phyloP scores from a whole-genome alignment of 2,797 vertebrate genomes.

The Chaetophractus vellerosus region DNA sequence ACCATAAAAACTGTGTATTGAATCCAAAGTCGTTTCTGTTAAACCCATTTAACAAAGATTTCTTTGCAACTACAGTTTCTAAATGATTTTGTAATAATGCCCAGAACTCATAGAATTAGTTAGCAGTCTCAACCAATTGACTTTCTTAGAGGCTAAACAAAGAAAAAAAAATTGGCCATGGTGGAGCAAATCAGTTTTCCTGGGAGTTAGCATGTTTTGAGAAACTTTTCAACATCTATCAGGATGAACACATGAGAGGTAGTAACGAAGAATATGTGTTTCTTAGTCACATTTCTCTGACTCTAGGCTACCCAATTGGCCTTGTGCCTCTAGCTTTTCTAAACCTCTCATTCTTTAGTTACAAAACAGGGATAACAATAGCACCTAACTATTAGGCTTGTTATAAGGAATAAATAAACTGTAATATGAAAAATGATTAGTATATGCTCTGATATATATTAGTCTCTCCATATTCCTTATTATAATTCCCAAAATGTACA shows the following conservation, averaged over 20 bases:
- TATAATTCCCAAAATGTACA: not conserved
- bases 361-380: not conserved
- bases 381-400: not conserved
- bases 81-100: conserved; percentile 74
- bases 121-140: conserved; percentile 38
- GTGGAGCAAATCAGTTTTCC: conserved; percentile 33
- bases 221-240: conserved; percentile 2
- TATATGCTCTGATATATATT: not conserved
- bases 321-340: not conserved
- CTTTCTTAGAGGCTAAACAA: conserved; percentile 57
- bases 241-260: not conserved
- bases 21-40: conserved; percentile 74
- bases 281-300: not conserved
- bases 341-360: not conserved
- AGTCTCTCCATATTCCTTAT: fast-evolving
- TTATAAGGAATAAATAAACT: conserved; percentile 16
- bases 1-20: conserved; percentile 71
- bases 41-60: conserved; percentile 78
- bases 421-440: not conserved
- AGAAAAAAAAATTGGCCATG: conserved; percentile 56
- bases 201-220: conserved; percentile 55
- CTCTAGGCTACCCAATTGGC: not conserved
- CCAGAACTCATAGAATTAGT: conserved; percentile 31
- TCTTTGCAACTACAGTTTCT: conserved; percentile 63
- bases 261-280: not conserved